Evolutionary conservation across 1,140 invertebrate genomes (phyloP).

Genomic region (Anastrepha ludens): DNA sequence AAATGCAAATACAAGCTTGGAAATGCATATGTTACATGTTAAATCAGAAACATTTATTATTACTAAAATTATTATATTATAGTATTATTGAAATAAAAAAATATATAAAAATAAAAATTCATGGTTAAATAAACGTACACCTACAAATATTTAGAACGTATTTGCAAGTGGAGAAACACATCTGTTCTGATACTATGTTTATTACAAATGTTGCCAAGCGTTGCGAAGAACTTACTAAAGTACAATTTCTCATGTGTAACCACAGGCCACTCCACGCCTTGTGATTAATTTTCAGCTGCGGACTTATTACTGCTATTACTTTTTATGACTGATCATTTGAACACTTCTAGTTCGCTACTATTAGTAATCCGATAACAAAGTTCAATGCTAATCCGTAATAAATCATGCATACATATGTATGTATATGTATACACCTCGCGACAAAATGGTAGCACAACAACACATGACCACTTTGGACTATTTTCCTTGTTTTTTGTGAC

Average conservation of each 20-base stretch:
- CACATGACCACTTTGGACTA: no score
- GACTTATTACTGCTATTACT: neutral
- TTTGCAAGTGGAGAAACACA: neutral
- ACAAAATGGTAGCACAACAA: no score
- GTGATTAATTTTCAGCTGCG: neutral
- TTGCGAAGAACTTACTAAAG: slow-evolving; percentile 15
- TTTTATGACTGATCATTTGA: neutral
- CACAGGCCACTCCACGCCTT: neutral
- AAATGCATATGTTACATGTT: slow-evolving; percentile 40
- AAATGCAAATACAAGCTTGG: slow-evolving; percentile 37
- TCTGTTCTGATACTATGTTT: slow-evolving; percentile 3
- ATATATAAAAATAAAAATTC: slow-evolving; percentile 54
- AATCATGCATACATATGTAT: neutral
- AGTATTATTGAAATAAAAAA: slow-evolving; percentile 73
- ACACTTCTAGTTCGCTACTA: neutral
- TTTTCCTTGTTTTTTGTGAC: no score
- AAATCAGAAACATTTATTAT: slow-evolving; percentile 47
- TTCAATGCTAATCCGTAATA: neutral
- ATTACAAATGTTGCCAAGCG: neutral
- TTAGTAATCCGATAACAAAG: slow-evolving; percentile 26
- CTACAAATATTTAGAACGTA: neutral
- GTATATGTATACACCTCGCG: neutral
- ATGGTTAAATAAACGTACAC: slow-evolving; percentile 43
- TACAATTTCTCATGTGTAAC: neutral
- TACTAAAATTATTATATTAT: slow-evolving; percentile 59